Evolutionary conservation across 2,888 invertebrate genomes (phyloP).

Genomic region (Drosophila macrospina): DNA sequence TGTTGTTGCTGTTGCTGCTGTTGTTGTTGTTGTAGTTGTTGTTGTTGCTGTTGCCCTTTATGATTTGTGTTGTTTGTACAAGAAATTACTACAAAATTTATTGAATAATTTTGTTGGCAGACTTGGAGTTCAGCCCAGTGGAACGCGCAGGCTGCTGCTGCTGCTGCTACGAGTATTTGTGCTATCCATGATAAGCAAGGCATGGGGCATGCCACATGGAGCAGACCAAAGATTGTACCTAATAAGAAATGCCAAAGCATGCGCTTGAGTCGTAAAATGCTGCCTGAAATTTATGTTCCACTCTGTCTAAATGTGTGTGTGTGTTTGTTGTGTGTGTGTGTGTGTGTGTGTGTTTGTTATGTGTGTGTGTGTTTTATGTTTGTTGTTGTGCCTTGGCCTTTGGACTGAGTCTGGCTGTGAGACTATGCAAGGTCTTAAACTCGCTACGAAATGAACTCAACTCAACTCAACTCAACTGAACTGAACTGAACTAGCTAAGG

Average conservation of each 20-base stretch:
- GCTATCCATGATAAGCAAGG: constrained; percentile 43
- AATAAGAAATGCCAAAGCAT: constrained; percentile 79
- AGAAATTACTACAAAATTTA: constrained; percentile 81
- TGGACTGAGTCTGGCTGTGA: constrained; percentile 25
- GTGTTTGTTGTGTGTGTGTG: constrained; percentile 12
- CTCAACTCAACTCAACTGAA: constrained; percentile 28
- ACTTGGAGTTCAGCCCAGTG: constrained; percentile 13
- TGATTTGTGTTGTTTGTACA: constrained; percentile 79
- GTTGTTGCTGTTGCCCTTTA: constrained; percentile 53
- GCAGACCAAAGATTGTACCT: constrained; percentile 56
- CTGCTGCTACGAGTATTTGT: constrained; percentile 21
- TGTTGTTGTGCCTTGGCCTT: constrained; percentile 13
- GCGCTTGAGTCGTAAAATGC: constrained; percentile 76
- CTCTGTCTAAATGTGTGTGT: constrained; percentile 17
- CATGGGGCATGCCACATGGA: constrained; percentile 13
- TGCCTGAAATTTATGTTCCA: constrained; percentile 71
- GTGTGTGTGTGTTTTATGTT: background rate
- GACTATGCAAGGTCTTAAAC: constrained; percentile 23
- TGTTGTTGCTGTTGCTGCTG: constrained; percentile 34
- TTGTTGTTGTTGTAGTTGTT: constrained; percentile 18
- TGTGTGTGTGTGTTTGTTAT: constrained; percentile 14
- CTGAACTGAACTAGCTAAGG: constrained; percentile 23
- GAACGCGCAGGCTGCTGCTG: constrained; percentile 11
- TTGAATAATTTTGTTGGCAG: constrained; percentile 74
- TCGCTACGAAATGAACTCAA: constrained; percentile 28